Conservation (phyloP, 2,113 vertebrate genomes). For the Laticauda colubrina region DNA sequence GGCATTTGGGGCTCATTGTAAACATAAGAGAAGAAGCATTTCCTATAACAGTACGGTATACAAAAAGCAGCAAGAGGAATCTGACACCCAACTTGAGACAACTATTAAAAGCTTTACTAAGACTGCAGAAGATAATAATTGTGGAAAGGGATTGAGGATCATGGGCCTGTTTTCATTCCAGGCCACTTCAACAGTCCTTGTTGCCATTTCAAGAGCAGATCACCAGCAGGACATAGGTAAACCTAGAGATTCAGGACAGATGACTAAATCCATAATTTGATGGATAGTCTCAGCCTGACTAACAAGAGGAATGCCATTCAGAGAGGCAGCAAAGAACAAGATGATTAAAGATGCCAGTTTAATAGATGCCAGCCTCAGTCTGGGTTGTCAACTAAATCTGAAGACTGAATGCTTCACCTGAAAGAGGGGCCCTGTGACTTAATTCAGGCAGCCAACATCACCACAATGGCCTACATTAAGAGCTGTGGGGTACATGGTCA, state of each 20-base stretch:
- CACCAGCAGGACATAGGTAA: background rate
- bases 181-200: background rate
- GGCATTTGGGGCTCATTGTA: background rate
- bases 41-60: background rate
- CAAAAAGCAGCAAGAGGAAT: background rate
- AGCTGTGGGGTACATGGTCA: background rate
- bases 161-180: background rate
- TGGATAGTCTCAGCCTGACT: background rate
- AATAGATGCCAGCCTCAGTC: background rate
- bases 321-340: background rate
- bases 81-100: background rate
- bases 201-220: background rate
- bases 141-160: background rate
- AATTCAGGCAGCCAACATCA: background rate
- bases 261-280: background rate
- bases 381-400: background rate
- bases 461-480: background rate
- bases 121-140: background rate
- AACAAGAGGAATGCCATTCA: background rate
- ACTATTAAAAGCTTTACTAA: background rate
- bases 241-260: background rate
- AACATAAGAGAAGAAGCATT: background rate
- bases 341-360: background rate
- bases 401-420: background rate
- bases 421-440: background rate